A percentile compares a stretch with the other conserved stretches of the same genome.
Conservation (phyloP, 2,797 vertebrate genomes). For the Poecile montanus region DNA sequence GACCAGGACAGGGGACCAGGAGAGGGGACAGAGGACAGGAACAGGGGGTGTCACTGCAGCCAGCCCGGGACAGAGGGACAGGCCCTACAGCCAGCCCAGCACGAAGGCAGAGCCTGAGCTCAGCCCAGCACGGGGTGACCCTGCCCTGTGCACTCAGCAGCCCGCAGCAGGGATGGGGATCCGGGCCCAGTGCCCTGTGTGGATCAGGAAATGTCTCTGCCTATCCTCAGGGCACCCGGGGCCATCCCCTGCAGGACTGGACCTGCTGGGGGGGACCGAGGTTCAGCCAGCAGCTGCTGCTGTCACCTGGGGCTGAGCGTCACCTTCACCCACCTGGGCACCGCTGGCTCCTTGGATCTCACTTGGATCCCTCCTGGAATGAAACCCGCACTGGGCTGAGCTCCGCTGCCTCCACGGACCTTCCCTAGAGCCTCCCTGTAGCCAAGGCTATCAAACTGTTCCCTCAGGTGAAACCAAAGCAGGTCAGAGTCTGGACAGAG, state of each 20-base stretch:
- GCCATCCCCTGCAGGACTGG: neutral
- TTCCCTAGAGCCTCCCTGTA: neutral
- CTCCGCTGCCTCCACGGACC: neutral
- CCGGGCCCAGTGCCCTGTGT: neutral
- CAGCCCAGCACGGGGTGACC: too few relatives aligned
- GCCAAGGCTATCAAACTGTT: rapidly evolving
- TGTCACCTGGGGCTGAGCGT: neutral
- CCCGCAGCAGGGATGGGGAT: neutral
- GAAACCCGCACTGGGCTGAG: neutral
- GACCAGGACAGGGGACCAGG: neutral
- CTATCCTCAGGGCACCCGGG: neutral
- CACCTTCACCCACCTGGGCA: rapidly evolving
- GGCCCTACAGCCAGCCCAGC: neutral
- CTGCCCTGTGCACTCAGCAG: neutral
- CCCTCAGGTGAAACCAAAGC: neutral
- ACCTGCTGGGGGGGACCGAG: neutral
- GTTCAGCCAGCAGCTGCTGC: rapidly evolving
- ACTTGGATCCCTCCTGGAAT: neutral
- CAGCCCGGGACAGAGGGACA: neutral
- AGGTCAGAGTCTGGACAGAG: neutral
- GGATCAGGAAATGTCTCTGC: rapidly evolving
- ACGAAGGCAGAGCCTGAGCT: neutral
- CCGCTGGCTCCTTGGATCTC: neutral
- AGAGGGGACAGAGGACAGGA: too few relatives aligned
- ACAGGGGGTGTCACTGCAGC: neutral